Percentiles rank a stretch among this genome's conserved stretches.
Evolutionary conservation across 2,888 invertebrate genomes (phyloP).

Genomic region (Apantesis nais): DNA sequence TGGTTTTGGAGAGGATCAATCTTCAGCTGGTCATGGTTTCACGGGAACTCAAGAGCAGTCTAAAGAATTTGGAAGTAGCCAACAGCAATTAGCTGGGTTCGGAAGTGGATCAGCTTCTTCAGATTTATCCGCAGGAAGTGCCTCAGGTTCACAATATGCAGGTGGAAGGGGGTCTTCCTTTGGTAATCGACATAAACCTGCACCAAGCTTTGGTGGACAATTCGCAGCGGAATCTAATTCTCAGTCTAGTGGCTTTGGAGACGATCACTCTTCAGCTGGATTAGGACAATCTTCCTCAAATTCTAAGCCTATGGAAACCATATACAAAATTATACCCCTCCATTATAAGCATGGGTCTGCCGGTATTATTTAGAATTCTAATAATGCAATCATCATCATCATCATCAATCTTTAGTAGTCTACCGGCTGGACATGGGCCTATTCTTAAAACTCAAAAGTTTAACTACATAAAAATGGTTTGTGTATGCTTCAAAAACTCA

Average conservation of each 20-base stretch:
- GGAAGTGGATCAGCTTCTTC: constrained; percentile 8
- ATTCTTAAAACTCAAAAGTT: too few species aligned
- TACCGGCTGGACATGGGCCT: too few species aligned
- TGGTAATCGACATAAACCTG: constrained; percentile 3
- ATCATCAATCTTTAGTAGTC: too few species aligned
- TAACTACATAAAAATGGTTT: too few species aligned
- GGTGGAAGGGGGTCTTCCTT: too few species aligned
- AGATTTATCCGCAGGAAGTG: constrained; percentile 8
- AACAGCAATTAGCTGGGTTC: constrained; percentile 21
- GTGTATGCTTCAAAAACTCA: too few species aligned
- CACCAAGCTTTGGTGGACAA: constrained; percentile 19
- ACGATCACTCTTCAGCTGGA: constrained; percentile 10
- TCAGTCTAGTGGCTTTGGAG: constrained; percentile 1
- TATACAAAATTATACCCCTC: too few species aligned
- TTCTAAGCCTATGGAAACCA: too few species aligned
- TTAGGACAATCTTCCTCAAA: too few species aligned
- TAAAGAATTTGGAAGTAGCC: neutral
- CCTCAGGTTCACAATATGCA: neutral
- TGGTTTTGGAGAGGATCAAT: constrained; percentile 11
- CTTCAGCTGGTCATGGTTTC: constrained; percentile 13
- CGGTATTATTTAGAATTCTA: too few species aligned
- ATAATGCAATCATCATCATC: too few species aligned
- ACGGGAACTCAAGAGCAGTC: constrained; percentile 19
- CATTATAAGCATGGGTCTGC: too few species aligned
- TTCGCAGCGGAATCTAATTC: constrained; percentile 18